A percentile compares a stretch with the other conserved stretches of the same genome.
Evolutionary conservation across 1,140 invertebrate species (phyloP).

Genomic region (Planococcus citri): DNA sequence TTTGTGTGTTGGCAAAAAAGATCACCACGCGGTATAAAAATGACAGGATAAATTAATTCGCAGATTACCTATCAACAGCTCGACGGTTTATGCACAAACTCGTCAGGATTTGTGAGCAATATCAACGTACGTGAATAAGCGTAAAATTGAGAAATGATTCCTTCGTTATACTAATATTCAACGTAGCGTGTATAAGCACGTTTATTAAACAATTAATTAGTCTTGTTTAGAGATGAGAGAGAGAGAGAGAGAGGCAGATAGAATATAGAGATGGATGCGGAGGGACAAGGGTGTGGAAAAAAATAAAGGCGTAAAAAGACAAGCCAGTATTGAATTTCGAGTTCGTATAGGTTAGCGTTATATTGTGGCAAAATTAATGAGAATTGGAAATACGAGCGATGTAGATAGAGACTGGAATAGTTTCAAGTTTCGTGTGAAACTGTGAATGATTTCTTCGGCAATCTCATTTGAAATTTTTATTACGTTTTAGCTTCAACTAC

Average conservation of each 20-base stretch:
- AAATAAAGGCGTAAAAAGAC: background rate
- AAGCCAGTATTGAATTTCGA: background rate
- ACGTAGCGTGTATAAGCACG: background rate
- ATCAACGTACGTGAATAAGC: background rate
- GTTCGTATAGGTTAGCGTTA: background rate
- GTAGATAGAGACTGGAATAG: background rate
- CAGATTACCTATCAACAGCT: constrained; percentile 1
- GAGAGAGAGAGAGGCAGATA: no score
- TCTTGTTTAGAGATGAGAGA: background rate
- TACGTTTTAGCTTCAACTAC: background rate
- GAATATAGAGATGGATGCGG: no score
- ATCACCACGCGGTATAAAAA: background rate
- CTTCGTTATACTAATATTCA: background rate
- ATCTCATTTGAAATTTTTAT: background rate
- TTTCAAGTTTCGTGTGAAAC: background rate
- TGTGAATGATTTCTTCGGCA: background rate
- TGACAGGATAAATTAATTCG: background rate
- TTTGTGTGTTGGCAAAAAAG: background rate
- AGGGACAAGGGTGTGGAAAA: no score
- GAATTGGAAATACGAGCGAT: background rate
- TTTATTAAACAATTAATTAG: constrained; percentile 1
- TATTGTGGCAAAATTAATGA: background rate
- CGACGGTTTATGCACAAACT: background rate
- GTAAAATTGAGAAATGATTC: background rate
- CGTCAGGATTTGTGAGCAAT: background rate